phyloP scores from a whole-genome alignment of 2,888 invertebrate species.

The Oscheius sp. region DNA sequence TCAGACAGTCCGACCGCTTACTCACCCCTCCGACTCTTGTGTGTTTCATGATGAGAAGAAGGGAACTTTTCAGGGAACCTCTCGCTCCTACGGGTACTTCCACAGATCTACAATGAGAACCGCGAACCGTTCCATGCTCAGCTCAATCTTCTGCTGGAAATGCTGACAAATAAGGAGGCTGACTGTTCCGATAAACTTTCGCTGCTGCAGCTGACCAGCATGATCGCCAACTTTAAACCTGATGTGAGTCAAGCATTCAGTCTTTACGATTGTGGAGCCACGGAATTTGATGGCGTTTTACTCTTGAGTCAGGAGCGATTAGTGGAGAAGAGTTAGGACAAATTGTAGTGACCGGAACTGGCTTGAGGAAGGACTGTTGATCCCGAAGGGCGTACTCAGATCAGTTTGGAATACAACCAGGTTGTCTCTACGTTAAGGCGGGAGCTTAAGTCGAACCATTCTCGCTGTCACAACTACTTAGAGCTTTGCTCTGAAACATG shows the following conservation, averaged over 20 bases:
- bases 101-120: conserved; percentile 89
- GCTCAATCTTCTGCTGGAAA: conserved; percentile 82
- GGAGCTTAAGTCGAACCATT: too few relatives aligned
- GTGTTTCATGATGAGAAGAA: neutral
- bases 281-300: too few relatives aligned
- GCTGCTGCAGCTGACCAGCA: conserved; percentile 84
- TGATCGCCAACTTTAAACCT: conserved; percentile 86
- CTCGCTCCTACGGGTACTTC: conserved; percentile 86
- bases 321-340: too few relatives aligned
- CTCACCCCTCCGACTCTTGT: neutral
- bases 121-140: conserved; percentile 87
- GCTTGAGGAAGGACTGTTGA: too few relatives aligned
- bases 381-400: too few relatives aligned
- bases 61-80: conserved; percentile 82
- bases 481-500: too few relatives aligned
- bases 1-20: neutral
- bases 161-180: conserved; percentile 76
- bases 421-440: too few relatives aligned
- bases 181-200: conserved; percentile 88
- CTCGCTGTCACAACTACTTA: too few relatives aligned
- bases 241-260: conserved; percentile 77
- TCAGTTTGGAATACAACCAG: too few relatives aligned
- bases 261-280: too few relatives aligned
- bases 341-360: too few relatives aligned
- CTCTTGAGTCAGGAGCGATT: too few relatives aligned